Base-by-base conservation (phyloP, 2,113 vertebrate genomes). In the Corythornis cristatus region DNA sequence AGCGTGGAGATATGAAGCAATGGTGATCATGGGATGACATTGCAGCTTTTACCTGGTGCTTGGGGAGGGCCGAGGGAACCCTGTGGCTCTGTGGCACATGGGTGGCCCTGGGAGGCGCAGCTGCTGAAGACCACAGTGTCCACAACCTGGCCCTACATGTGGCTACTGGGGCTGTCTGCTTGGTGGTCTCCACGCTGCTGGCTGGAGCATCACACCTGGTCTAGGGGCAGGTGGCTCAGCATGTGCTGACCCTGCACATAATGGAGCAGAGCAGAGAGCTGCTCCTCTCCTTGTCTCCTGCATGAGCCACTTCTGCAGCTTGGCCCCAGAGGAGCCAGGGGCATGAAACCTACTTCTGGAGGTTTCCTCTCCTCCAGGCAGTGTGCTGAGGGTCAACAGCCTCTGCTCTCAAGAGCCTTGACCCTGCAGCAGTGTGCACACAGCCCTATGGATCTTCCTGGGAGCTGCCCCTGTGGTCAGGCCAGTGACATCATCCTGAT, bases 1-100 rank as follows among this genome's bases (percentile, higher is more conserved):
- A 96, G 94, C 79, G n/a, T 93, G 95, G 85, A 46, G 14, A 86
- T 89, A 56, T 94, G 96, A 71, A 95, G 96, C 89, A 64, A 94
- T 95, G 94, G 94, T 89, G 89, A 91, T 88, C 95, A 96, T 94
- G 93, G 82, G 89, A 96, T 96, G 94, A 83, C 48, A 89, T 43
- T 88, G 93, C 65, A 92, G 85, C 82, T 85, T 74, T 94, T 94
- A 93, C 85, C 89, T 93, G 87, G 51, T 78, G 75, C 87, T 6
- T 33, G 56, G 84, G 87, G 65, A 74, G 43, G 54, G 33, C 31
- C 4, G 5, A 62, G 82, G 43, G 64, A 60, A 82, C 45, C 45
- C 67, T 10, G 1, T 22, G 51, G 61, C 74, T 92, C 87, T 68
- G 51, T 3, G 3, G 79, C 93, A 71, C 68, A 16, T 0, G 0